Base-by-base conservation (phyloP, 2,113 vertebrate species). In the Arvicanthis niloticus region DNA sequence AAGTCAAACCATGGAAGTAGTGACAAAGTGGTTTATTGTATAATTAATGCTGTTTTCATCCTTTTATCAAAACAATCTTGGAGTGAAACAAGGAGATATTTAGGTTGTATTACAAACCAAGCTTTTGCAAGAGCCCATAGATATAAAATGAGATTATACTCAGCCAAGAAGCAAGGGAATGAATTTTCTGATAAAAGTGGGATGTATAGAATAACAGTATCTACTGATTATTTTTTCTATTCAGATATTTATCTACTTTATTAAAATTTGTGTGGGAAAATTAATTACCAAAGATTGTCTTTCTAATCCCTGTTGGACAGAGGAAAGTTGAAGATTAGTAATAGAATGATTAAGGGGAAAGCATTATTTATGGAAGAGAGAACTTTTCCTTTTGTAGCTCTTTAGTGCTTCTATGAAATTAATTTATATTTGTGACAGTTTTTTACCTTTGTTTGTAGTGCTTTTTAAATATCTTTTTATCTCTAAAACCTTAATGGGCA, bases 121-220 rank as follows among this genome's bases (percentile, higher is more conserved):
- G 65, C 51, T 72, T 68, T 86, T 76, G 60, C 92, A 97, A 93
- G 21, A 53, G 51, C 77, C 82, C 82, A 96, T 84, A 89, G 68
- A 95, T 92, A 96, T 68, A 93, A 37, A 37, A 58, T 80, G 48
- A 96, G 48, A 91, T 97, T 94, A 70, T 88, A 42, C 13, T 40
- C 94, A 97, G 73, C 75, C 82, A 31, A 97, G 45, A 60, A 96
- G 67, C 31, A 48, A 94, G 58, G 82, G 62, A 96, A 96, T 75
- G 96, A 96, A 95, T 94, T 94, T 95, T 95, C 91, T 15, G 37
- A 97, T 95, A 96, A 96, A 85, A 93, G 90, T 40, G 91, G 93
- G 91, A 91, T 70, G 45, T 94, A 94, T 70, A 92, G 91, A 94
- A 42, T 77, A 96, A 95, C 42, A 65, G n/a, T 93, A 85, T 89